Evolutionary conservation across 35 echinoderm and acorn worm species (phyloP).

Genomic region (Acanthaster planci): DNA sequence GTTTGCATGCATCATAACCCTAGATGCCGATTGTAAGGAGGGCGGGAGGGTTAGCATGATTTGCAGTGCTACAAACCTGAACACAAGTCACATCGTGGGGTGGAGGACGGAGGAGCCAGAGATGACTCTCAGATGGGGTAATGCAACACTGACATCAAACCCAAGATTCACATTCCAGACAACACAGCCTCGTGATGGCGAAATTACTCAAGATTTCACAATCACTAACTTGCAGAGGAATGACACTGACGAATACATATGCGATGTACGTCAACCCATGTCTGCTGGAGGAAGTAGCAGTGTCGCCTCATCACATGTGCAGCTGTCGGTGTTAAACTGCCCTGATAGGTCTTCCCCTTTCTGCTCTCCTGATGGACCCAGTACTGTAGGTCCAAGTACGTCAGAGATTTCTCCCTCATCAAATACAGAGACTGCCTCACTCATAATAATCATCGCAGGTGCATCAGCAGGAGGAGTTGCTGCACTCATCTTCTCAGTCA

Average conservation of each 20-base stretch:
- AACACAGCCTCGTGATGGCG: not conserved
- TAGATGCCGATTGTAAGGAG: not conserved
- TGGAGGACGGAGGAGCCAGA: not conserved
- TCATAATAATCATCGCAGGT: not conserved
- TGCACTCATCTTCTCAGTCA: not conserved
- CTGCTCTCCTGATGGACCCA: not conserved
- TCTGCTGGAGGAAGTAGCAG: not conserved
- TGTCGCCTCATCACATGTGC: not conserved
- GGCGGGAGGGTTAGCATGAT: slow-evolving; percentile 1
- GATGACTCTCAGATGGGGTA: not conserved
- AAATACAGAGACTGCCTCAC: too few species aligned
- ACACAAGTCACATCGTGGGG: not conserved
- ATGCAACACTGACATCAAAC: not conserved
- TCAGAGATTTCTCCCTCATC: too few species aligned
- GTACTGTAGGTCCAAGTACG: not conserved
- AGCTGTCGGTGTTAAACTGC: not conserved
- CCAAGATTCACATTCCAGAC: not conserved
- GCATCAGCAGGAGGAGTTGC: slow-evolving; percentile 1
- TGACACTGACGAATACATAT: not conserved
- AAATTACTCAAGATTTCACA: not conserved
- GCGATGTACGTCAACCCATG: not conserved
- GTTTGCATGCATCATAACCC: not conserved
- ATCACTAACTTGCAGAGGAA: not conserved
- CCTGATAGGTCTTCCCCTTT: not conserved
- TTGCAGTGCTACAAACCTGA: not conserved